Conservation (phyloP, 2,797 vertebrate genomes). For the Potorous gilbertii region DNA sequence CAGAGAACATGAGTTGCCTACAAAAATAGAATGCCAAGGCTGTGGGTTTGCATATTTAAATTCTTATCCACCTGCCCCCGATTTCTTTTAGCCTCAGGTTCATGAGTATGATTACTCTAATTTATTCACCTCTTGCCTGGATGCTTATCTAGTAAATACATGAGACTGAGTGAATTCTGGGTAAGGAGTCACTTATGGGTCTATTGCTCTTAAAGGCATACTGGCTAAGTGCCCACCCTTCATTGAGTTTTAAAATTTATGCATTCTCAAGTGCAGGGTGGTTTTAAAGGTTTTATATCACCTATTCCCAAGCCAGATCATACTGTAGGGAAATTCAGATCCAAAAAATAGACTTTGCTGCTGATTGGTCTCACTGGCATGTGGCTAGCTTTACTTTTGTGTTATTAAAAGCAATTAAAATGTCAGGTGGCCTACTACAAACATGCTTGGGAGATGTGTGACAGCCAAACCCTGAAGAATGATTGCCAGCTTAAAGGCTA, state of each 20-base stretch:
- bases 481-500: not conserved
- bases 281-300: constrained; percentile 42
- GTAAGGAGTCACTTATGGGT: constrained; percentile 60
- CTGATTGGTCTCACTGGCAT: constrained; percentile 60
- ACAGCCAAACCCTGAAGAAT: constrained; percentile 63
- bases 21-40: constrained; percentile 58
- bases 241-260: constrained; percentile 54
- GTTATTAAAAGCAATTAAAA: constrained; percentile 73
- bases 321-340: constrained; percentile 12
- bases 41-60: constrained; percentile 63
- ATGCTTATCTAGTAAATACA: constrained; percentile 64
- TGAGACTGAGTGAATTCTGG: constrained; percentile 67
- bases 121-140: constrained; percentile 74
- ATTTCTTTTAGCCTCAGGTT: constrained; percentile 55
- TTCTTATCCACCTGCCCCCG: constrained; percentile 41
- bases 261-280: not conserved
- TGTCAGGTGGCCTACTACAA: constrained; percentile 71
- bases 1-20: constrained; percentile 40
- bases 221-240: constrained; percentile 41
- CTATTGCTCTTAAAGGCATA: constrained; percentile 30
- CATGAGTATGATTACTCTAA: constrained; percentile 49
- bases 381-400: constrained; percentile 76
- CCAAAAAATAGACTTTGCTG: constrained; percentile 33
- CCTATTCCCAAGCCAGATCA: constrained; percentile 7
- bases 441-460: constrained; percentile 75